Evolutionary conservation across 2,113 vertebrate genomes (phyloP), one percentile per base, ranked within the genome.

Genomic region (Tupaia chinensis): DNA sequence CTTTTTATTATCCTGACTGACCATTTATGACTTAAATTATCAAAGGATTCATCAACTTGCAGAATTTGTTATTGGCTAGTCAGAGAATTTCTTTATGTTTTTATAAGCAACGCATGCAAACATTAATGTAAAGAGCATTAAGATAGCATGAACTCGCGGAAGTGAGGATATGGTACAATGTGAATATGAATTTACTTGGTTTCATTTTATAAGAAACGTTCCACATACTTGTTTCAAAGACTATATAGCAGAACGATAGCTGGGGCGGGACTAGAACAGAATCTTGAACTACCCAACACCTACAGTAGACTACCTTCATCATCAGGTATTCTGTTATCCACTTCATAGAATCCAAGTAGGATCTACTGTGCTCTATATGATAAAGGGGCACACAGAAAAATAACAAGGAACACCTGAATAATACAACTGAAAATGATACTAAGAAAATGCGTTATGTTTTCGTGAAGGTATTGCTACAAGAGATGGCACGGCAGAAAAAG

Each of bases 401-500:
- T 73, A 11, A 54, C 53, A 20, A 58, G 61, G 27, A 69, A 85
- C 68, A 17, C 19, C 1, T 63, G 12, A 69, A 58, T 15, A 27
- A 68, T 68, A 17, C n/a, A 22, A 3, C 2, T n/a, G 16, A 25
- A 83, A 80, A 34, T 29, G 10, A 87, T 70, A 19, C 5, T 76
- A 53, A 68, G 11, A 66, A 25, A 22, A 6, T 70, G 23, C 29
- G 1, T 11, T 89, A 5, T 97, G 60, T 80, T 97, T 98, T 93
- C 73, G 9, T 90, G 19, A 12, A 99, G 99, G 99, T 96, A 99
- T 99, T 90, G 98, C 99, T 74, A 99, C 99, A 2, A 97, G 97
- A 96, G 99, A 99, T 74, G 99, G 99, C 23, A 99, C 98, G 1
- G 99, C 99, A 2, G 98, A 98, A 96, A 99, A 98, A 93, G 99